Evolutionary conservation across 2,113 vertebrate genomes (phyloP).

Genomic region (Pelobates fuscus): DNA sequence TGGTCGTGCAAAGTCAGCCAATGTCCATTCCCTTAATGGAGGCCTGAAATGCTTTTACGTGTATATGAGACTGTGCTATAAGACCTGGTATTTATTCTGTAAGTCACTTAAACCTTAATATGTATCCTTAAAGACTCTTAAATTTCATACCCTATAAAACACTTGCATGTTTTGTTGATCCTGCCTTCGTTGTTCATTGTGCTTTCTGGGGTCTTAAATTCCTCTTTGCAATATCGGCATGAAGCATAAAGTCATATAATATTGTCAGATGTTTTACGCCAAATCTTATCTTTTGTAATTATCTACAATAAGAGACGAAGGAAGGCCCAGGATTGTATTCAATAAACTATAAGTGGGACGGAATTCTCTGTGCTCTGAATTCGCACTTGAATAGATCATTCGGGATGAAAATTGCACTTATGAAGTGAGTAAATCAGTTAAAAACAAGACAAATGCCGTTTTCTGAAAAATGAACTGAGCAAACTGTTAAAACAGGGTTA

Average conservation of each 20-base stretch:
- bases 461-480: too few relatives aligned
- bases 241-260: conserved; percentile 4
- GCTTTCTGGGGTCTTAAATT: conserved; percentile 1
- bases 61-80: conserved; percentile 34
- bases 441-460: too few relatives aligned
- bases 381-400: too few relatives aligned
- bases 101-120: conserved; percentile 27
- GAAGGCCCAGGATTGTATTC: too few relatives aligned
- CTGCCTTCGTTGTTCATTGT: conserved; percentile 21
- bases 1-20: conserved; percentile 29
- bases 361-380: too few relatives aligned
- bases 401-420: too few relatives aligned
- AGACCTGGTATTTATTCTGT: conserved; percentile 35
- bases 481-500: too few relatives aligned
- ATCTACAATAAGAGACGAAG: too few relatives aligned
- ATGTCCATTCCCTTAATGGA: conserved; percentile 32
- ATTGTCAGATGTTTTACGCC: background rate
- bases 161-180: background rate
- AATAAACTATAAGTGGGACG: too few relatives aligned
- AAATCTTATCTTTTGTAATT: background rate
- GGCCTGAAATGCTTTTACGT: conserved; percentile 10
- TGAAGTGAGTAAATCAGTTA: too few relatives aligned
- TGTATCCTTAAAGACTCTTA: conserved; percentile 18
- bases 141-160: conserved; percentile 9
- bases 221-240: background rate